Percentiles rank a stretch among this genome's conserved stretches.
Conservation (phyloP, 2,113 vertebrate species). For the Bubalus kerabau region DNA sequence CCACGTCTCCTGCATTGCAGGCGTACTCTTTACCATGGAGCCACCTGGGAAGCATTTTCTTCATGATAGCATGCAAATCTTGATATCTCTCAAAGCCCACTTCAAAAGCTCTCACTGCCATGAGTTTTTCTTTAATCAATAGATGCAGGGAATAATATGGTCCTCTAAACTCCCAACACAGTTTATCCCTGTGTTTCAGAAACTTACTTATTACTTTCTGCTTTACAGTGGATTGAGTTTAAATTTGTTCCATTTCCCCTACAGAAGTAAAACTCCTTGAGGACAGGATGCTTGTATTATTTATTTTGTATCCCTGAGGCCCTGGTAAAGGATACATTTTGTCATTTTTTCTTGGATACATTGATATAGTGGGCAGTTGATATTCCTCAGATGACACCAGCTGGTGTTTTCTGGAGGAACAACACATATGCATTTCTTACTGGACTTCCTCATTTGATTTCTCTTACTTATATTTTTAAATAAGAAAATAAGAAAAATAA, state of each 20-base stretch:
- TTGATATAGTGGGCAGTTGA: neutral
- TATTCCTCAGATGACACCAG: neutral
- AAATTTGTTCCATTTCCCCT: neutral
- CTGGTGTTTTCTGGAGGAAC: neutral
- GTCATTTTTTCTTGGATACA: neutral
- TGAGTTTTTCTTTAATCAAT: neutral
- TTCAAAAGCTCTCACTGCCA: neutral
- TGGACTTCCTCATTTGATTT: neutral
- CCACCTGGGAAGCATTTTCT: neutral
- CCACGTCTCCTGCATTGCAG: fast-evolving
- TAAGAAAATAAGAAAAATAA: neutral
- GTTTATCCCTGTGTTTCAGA: neutral
- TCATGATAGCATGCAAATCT: neutral
- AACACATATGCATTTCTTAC: neutral
- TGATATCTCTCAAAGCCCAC: neutral
- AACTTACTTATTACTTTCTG: neutral
- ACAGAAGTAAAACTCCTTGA: neutral
- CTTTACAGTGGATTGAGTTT: neutral
- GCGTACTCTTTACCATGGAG: neutral
- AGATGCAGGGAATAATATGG: neutral
- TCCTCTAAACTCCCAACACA: neutral
- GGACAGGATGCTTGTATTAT: neutral
- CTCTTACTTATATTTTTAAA: neutral
- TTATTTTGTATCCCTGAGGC: neutral
- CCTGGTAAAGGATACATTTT: neutral